Conservation (phyloP, 1,140 invertebrate species). For the Pogonomyrmex barbatus region DNA sequence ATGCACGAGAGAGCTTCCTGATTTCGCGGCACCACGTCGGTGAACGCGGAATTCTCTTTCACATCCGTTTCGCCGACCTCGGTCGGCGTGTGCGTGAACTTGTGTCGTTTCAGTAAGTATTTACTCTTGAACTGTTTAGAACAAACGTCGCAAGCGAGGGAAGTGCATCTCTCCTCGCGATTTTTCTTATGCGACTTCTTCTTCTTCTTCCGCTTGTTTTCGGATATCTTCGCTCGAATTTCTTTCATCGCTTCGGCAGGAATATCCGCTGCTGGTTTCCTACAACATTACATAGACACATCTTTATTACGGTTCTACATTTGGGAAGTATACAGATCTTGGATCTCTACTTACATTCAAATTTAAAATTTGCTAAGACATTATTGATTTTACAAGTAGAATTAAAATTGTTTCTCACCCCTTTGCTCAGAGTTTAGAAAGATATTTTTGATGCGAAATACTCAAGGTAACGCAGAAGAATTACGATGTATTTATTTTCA, state of each 20-base stretch:
- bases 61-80: neutral
- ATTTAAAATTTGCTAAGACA: slow-evolving; percentile 56
- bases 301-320: slow-evolving; percentile 71
- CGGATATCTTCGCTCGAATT: neutral
- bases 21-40: neutral
- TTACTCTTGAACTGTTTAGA: slow-evolving; percentile 44
- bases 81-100: slow-evolving; percentile 60
- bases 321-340: neutral
- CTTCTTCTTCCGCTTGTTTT: neutral
- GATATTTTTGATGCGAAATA: neutral
- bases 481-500: slow-evolving; percentile 34
- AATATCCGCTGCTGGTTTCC: slow-evolving; percentile 18
- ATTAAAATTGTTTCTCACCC: neutral
- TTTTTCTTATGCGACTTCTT: neutral
- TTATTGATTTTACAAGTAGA: slow-evolving; percentile 1
- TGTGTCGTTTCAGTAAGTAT: slow-evolving; percentile 73
- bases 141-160: slow-evolving; percentile 27
- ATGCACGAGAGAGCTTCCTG: slow-evolving; percentile 62
- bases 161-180: neutral
- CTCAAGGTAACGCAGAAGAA: neutral
- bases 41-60: neutral
- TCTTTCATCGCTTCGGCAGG: neutral
- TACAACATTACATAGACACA: slow-evolving; percentile 75
- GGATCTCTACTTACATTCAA: slow-evolving; percentile 70
- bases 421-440: neutral